Conservation (phyloP, 2,888 invertebrate genomes). For the Antitype chi region DNA sequence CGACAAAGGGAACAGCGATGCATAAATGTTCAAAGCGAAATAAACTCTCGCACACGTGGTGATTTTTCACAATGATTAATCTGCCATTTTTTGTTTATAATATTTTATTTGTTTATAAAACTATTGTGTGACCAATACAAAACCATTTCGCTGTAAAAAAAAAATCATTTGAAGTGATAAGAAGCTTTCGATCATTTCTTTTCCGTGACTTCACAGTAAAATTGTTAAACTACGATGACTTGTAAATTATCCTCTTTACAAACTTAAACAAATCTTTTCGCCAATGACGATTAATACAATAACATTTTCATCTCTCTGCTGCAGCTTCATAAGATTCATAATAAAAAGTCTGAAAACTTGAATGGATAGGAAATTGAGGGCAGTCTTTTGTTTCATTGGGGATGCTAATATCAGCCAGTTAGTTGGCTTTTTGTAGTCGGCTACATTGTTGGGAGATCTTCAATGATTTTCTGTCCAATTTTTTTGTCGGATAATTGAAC, state of each 20-base stretch:
- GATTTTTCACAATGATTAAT: too few relatives aligned
- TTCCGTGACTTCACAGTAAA: background rate
- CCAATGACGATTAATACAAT: constrained; percentile 18
- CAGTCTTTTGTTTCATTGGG: constrained; percentile 52
- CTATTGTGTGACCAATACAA: too few relatives aligned
- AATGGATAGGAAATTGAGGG: constrained; percentile 48
- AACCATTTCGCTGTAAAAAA: too few relatives aligned
- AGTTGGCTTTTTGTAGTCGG: constrained; percentile 27
- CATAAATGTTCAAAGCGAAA: too few relatives aligned
- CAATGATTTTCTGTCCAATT: constrained; percentile 7
- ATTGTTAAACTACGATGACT: background rate
- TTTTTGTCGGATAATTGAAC: constrained; percentile 2
- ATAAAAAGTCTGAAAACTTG: constrained; percentile 31
- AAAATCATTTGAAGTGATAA: too few relatives aligned
- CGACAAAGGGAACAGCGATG: too few relatives aligned
- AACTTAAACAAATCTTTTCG: constrained; percentile 6
- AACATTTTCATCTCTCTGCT: constrained; percentile 20
- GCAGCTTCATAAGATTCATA: constrained; percentile 16
- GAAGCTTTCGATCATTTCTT: background rate
- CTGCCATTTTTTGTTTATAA: too few relatives aligned
- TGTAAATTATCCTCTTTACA: background rate
- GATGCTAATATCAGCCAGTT: constrained; percentile 41
- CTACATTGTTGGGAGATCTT: constrained; percentile 30
- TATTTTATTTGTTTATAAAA: too few relatives aligned
- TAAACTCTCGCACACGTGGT: too few relatives aligned